Evolutionary conservation across 2,888 invertebrate genomes (phyloP), one percentile per base, ranked within the genome.

Genomic region (Pachymerium ferrugineum): DNA sequence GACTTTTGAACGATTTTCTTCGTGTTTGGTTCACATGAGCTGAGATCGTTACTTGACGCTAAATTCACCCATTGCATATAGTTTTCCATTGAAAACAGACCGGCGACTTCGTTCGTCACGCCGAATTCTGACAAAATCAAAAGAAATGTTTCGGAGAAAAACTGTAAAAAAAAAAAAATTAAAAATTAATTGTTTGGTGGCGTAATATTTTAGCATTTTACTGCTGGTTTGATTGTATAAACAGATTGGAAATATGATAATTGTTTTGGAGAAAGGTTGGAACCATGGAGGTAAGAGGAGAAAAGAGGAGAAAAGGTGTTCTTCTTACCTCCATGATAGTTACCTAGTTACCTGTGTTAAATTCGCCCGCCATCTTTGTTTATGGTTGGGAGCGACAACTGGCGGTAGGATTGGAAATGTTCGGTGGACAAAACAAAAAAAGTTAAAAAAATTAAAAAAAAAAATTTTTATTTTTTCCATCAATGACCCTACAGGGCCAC

Each of bases 361-460:
- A 54, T 54, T 54, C 47, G 47, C 47, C 47, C 47, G 47, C 47
- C 47, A 54, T 54, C 47, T 54, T 54, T 54, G 47, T 38, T 38
- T 38, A 38, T 16, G 16, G 14, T 14, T 3, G 38, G 12, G 14
- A 12, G 14, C 38, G 14, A 1, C 38, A 38, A 16, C 38, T 38
- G 12, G 38, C 0, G 38, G 8, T 16, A 4, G 4, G n/a, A n/a
- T n/a, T n/a, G n/a, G n/a, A n/a, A n/a, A n/a, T n/a, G n/a, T n/a
- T n/a, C n/a, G n/a, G n/a, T n/a, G n/a, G n/a, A n/a, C n/a, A n/a
- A n/a, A n/a, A n/a, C n/a, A n/a, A n/a, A n/a, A n/a, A n/a, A n/a
- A n/a, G n/a, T n/a, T n/a, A n/a, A n/a, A n/a, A n/a, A n/a, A n/a
- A n/a, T n/a, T n/a, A n/a, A n/a, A n/a, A n/a, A n/a, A n/a, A n/a